Evolutionary conservation across 2,113 vertebrate species (phyloP), one percentile per base, ranked within the genome.

Genomic region (Hypocryptadius cinnamomeus): DNA sequence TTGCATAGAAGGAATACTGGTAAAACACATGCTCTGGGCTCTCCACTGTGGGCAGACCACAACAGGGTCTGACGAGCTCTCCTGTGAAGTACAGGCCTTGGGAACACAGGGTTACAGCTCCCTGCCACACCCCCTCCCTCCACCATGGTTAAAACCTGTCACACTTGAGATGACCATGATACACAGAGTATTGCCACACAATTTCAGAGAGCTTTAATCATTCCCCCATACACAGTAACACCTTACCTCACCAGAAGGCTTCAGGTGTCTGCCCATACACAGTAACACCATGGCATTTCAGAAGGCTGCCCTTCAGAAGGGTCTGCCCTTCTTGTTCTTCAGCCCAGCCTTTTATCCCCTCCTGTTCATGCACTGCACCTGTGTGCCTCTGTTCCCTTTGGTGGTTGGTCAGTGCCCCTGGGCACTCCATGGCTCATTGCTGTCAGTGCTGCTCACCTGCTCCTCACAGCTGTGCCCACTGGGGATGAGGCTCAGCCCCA

Each of bases 351-450:
- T 37, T 37, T 37, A 25, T 18, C 7, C 57, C 15, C n/a, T 37
- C n/a, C 5, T 37, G 57, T 12, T 37, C 3, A 25, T 18, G 23
- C 57, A 3, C 0, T 37, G n/a, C 57, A 0, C 57, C 57, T 59
- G 57, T 25, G n/a, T 25, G 57, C n/a, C 57, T 59, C 57, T 59
- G 57, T 0, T 59, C 57, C 56, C 57, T 59, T 8, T 59, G 57
- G n/a, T 12, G 57, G n/a, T 37, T 37, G 57, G 1, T 25, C 57
- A 59, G n/a, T 37, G n/a, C 57, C 15, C n/a, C 57, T 59, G 57
- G 57, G 57, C 57, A 59, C 23, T 17, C n/a, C n/a, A 8, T 25
- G 57, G 57, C n/a, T 59, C 57, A 4, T 18, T 59, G n/a, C 57
- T 59, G 57, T 17, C 57, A 59, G 2, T 37, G 57, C 57, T 59